Evolutionary conservation across 1,140 invertebrate species (phyloP).

Genomic region (Anastrepha obliqua): DNA sequence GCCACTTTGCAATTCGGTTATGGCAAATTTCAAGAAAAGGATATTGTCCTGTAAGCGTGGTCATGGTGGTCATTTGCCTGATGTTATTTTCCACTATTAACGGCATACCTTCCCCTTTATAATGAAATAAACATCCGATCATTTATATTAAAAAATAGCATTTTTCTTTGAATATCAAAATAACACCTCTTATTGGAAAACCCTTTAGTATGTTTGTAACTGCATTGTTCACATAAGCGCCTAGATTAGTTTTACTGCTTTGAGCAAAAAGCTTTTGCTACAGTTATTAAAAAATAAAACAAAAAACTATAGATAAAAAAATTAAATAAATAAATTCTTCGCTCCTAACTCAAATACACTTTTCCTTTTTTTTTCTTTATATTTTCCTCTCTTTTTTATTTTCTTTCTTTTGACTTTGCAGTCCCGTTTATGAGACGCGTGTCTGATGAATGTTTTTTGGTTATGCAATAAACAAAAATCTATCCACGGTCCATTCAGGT

Average conservation of each 20-base stretch:
- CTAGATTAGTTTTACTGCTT: not conserved
- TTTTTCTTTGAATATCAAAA: no score
- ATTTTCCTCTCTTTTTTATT: constrained; percentile 25
- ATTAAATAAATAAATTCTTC: not conserved
- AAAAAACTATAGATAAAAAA: not conserved
- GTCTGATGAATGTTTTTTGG: constrained; percentile 46
- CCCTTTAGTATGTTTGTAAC: not conserved
- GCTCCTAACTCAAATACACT: not conserved
- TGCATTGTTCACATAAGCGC: no score
- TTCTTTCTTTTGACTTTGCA: constrained; percentile 21
- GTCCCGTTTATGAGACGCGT: constrained; percentile 41
- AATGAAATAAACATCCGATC: no score
- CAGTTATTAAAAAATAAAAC: not conserved
- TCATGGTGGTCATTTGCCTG: no score
- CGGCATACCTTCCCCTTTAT: no score
- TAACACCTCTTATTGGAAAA: no score
- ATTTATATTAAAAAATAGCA: no score
- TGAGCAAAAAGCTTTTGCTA: not conserved
- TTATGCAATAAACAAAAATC: constrained; percentile 34
- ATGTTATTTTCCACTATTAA: no score
- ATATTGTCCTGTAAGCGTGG: no score
- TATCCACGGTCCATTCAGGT: not conserved
- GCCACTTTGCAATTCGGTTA: no score
- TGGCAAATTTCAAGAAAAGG: no score
- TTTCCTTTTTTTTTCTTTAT: not conserved